Conservation (phyloP, 2,113 vertebrate species). For the Megaceryle torquata region DNA sequence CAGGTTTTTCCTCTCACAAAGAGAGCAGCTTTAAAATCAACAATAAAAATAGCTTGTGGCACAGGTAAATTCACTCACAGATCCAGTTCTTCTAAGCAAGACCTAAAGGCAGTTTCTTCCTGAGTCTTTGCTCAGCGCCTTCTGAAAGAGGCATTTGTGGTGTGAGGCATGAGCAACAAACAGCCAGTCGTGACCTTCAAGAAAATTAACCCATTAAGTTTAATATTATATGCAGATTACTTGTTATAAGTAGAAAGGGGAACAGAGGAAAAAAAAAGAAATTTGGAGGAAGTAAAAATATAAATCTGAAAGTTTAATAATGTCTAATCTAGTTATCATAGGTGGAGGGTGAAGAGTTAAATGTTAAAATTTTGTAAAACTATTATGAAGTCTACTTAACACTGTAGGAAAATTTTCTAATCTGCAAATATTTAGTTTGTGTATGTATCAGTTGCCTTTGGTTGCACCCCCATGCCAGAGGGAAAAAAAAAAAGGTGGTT, state of each 20-base stretch:
- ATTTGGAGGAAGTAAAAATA: neutral
- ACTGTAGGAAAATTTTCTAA: neutral
- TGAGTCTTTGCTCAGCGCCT: neutral
- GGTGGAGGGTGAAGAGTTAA: neutral
- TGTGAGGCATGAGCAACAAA: neutral
- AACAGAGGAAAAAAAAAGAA: neutral
- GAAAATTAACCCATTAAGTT: neutral
- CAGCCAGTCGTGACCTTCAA: neutral
- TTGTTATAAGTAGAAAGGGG: neutral
- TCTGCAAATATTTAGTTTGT: neutral
- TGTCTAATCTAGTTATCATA: neutral
- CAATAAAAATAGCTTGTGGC: neutral
- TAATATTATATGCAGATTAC: neutral
- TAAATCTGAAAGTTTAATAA: neutral
- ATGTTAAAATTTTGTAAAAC: neutral
- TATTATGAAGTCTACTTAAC: neutral
- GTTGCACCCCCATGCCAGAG: neutral
- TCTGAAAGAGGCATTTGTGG: neutral
- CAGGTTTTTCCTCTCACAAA: neutral
- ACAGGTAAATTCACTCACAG: neutral
- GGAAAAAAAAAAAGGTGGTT: accelerated
- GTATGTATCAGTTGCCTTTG: neutral
- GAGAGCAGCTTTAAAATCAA: neutral
- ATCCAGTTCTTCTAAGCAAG: neutral
- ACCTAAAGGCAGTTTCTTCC: neutral